Evolutionary conservation across 2,113 vertebrate species (phyloP).

Genomic region (Pluvialis apricaria): DNA sequence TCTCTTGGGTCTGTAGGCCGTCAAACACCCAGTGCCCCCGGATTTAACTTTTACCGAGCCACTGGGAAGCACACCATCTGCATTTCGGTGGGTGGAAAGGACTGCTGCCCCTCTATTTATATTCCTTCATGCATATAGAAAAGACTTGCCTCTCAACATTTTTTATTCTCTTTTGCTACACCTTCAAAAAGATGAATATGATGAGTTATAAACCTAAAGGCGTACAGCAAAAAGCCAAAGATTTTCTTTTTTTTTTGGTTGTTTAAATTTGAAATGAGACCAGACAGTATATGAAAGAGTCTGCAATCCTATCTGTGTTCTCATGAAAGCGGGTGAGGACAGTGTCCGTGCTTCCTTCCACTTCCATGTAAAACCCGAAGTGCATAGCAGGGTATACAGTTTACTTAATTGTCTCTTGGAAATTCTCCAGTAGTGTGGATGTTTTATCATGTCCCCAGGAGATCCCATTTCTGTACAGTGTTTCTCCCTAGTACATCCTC

Average conservation of each 20-base stretch:
- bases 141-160: not conserved
- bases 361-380: not conserved
- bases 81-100: not conserved
- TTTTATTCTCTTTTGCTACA: not conserved
- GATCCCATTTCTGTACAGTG: not conserved
- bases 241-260: not conserved
- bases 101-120: not conserved
- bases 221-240: not conserved
- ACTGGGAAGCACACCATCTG: not conserved
- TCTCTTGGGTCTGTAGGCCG: not conserved
- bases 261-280: not conserved
- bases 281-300: not conserved
- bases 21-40: not conserved
- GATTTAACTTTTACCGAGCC: not conserved
- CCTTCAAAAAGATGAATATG: not conserved
- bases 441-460: not conserved
- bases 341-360: not conserved
- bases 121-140: not conserved
- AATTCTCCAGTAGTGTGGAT: not conserved
- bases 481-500: not conserved
- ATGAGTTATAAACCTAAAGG: not conserved
- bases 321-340: not conserved
- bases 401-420: not conserved
- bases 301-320: not conserved
- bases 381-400: not conserved